Percentiles rank a stretch among this genome's conserved stretches.
Evolutionary conservation across 2,113 vertebrate species (phyloP).

Genomic region (Eublepharis macularius): DNA sequence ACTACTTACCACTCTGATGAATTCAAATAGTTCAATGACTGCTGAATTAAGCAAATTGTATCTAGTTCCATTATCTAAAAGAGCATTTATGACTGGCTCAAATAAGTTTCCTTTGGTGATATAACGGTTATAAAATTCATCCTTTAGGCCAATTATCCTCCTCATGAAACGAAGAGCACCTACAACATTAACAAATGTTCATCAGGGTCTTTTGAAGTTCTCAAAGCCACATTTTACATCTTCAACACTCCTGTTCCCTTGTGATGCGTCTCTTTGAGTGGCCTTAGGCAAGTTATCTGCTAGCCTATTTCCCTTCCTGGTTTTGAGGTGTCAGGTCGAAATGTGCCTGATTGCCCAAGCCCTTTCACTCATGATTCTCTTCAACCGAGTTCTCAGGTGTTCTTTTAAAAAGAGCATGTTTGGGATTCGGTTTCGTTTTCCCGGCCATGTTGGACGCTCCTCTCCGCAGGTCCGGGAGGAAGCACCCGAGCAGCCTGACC

Average conservation of each 20-base stretch:
- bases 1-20: slow-evolving; percentile 94
- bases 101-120: slow-evolving; percentile 98
- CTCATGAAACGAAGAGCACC: slow-evolving; percentile 98
- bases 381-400: background rate
- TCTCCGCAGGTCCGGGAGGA: too few species aligned
- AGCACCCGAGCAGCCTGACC: too few species aligned
- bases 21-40: slow-evolving; percentile 96
- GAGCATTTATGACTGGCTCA: slow-evolving; percentile 96
- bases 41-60: slow-evolving; percentile 99
- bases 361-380: background rate
- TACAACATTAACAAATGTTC: slow-evolving; percentile 56
- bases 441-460: too few species aligned
- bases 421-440: too few species aligned
- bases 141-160: slow-evolving; percentile 96
- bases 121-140: slow-evolving; percentile 98
- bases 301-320: background rate
- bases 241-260: background rate
- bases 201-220: background rate
- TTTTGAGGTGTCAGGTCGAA: background rate
- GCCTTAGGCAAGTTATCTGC: background rate
- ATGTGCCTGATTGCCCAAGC: background rate
- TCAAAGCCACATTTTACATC: background rate
- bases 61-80: slow-evolving; percentile 96
- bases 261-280: background rate
- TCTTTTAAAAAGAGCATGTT: background rate